phyloP scores from a whole-genome alignment of 2,888 invertebrate species.

The Griposia aprilina region DNA sequence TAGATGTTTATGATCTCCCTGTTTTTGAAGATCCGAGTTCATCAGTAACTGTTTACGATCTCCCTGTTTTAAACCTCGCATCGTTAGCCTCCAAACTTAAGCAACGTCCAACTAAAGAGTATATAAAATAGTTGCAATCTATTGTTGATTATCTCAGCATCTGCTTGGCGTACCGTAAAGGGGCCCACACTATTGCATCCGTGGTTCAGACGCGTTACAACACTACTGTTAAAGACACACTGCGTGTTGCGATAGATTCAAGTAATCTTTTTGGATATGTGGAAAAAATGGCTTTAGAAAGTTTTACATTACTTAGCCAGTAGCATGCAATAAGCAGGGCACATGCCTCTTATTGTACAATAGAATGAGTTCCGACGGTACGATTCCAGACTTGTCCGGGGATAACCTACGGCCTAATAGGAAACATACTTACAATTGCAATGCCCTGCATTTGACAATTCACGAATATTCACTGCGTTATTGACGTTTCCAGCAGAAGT shows the following conservation, averaged over 20 bases:
- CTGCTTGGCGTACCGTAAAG: slow-evolving; percentile 60
- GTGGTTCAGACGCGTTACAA: slow-evolving; percentile 42
- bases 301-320: neutral
- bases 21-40: neutral
- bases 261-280: slow-evolving; percentile 15
- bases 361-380: no score
- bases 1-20: no score
- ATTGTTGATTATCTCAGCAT: slow-evolving; percentile 56
- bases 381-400: no score
- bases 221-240: slow-evolving; percentile 58
- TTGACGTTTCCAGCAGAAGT: no score
- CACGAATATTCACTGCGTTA: no score
- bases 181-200: slow-evolving; percentile 55
- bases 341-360: neutral
- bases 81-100: slow-evolving; percentile 24
- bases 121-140: slow-evolving; percentile 48
- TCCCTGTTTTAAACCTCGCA: neutral
- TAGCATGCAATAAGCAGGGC: neutral
- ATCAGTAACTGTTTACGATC: neutral
- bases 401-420: no score
- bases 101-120: slow-evolving; percentile 39
- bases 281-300: neutral
- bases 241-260: slow-evolving; percentile 15
- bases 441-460: no score
- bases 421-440: no score